Conservation (phyloP, 2,888 invertebrate species). For the Lymantria dispar region DNA sequence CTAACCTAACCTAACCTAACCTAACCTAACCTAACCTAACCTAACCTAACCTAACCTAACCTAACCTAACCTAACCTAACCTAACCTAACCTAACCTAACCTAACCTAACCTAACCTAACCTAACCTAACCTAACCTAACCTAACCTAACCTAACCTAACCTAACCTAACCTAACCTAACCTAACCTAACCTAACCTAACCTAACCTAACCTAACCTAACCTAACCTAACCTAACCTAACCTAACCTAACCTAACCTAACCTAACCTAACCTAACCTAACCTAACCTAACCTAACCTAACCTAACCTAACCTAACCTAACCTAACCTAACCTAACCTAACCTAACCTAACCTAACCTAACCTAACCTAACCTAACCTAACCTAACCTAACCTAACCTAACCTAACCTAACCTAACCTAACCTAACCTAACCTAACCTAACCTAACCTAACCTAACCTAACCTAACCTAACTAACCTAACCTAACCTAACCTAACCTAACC, state of each 20-base stretch:
- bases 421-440: conserved; percentile 25
- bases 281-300: conserved; percentile 12
- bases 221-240: conserved; percentile 8
- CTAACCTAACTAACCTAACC: neutral
- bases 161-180: conserved; percentile 7
- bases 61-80: conserved; percentile 9
- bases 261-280: conserved; percentile 20
- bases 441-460: conserved; percentile 23
- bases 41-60: conserved; percentile 8
- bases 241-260: conserved; percentile 6
- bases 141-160: conserved; percentile 6
- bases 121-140: conserved; percentile 5
- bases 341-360: conserved; percentile 5
- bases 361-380: neutral
- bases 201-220: conserved; percentile 7
- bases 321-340: conserved; percentile 7
- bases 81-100: conserved; percentile 10
- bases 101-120: conserved; percentile 6
- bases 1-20: conserved; percentile 9
- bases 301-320: conserved; percentile 17
- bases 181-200: conserved; percentile 7
- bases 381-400: conserved; percentile 13
- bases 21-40: conserved; percentile 8
- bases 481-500: neutral
- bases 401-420: conserved; percentile 21